Base-by-base conservation (phyloP, 1,140 invertebrate genomes). In the Orussus abietinus region DNA sequence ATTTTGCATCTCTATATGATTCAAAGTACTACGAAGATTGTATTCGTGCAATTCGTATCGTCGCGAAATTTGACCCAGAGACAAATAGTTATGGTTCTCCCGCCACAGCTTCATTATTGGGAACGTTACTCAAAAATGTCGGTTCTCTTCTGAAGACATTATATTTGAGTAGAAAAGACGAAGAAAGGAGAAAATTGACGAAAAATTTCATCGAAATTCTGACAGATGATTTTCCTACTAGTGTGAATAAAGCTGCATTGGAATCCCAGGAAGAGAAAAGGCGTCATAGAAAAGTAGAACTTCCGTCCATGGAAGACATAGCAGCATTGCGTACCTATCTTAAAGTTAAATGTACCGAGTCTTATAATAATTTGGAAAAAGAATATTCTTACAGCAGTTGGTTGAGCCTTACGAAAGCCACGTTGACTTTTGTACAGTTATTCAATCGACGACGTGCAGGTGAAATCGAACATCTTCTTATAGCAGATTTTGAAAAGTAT, bases 181-280 rank as follows among this genome's bases (percentile, higher is more conserved):
- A 2, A 0, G 22, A 37, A 15, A 22, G 14, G 32, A 45, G 48
- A 38, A 28, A 30, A 21, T 19, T 41, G 5, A 21, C 36, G 5
- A 32, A 53, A 42, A 19, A 53, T 13, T 56, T 50, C 30, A 9
- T 56, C 7, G 32, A 48, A 17, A 42, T 56, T 29, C 37, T 48
- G 3, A 25, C 37, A 34, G 39, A 42, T 3, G 50, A 56, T n/a
- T 50, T 45, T 31, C 25, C 38, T 10, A 39, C 47, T 0, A 51
- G 41, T 28, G 30, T 53, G 0, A 53, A 52, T 29, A 56, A 53
- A 49, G 42, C 48, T 15, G 53, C 46, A 12, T 36, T 21, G 4
- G 53, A 56, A 22, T 43, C 38, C 13, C 38, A 46, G 17, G 38
- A 38, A 13, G 37, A 56, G 37, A 10, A 37, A 32, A 18, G 42